Evolutionary conservation across 2,888 invertebrate genomes (phyloP), one percentile per base, ranked within the genome.

Genomic region (Troides helena): DNA sequence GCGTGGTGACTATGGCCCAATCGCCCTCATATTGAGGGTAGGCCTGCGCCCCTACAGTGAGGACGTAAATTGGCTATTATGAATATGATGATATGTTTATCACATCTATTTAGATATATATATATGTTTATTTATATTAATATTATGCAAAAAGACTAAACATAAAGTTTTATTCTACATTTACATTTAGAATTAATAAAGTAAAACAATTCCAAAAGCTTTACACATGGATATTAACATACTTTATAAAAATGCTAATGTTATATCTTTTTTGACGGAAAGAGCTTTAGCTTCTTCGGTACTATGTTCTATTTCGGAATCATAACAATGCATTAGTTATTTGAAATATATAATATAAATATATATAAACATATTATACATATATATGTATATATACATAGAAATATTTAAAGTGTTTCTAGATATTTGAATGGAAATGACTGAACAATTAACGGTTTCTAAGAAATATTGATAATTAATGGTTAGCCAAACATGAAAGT

Each of bases 401-500:
- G 17, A 50, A 17, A 17, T 50, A 75, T 73, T 73, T 76, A 74
- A 76, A 74, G 73, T 67, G 68, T 66, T 75, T 69, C 61, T 66
- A 70, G 72, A 68, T 74, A 72, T 72, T 71, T 73, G 71, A 75
- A 75, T 72, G 75, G 65, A 74, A 74, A 66, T 69, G 72, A 76
- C 74, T 70, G 69, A 75, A 75, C 75, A 74, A 74, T 73, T 75
- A 70, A 71, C 72, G 71, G 68, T 72, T 75, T 76, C 74, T 74
- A 74, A 76, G 75, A 80, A 77, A 74, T 30, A 56, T 60, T 75
- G 75, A 76, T 80, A 79, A 80, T 79, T 79, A 78, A 76, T 74
- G 74, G 75, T 82, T 78, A 83, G 81, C 80, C 79, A 81, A 81
- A 80, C 73, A 78, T 73, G 73, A 76, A 76, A 69, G 75, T 70